Evolutionary conservation across 2,797 vertebrate genomes (phyloP), one percentile per base, ranked within the genome.

Genomic region (Phrynocephalus guinanensis): DNA sequence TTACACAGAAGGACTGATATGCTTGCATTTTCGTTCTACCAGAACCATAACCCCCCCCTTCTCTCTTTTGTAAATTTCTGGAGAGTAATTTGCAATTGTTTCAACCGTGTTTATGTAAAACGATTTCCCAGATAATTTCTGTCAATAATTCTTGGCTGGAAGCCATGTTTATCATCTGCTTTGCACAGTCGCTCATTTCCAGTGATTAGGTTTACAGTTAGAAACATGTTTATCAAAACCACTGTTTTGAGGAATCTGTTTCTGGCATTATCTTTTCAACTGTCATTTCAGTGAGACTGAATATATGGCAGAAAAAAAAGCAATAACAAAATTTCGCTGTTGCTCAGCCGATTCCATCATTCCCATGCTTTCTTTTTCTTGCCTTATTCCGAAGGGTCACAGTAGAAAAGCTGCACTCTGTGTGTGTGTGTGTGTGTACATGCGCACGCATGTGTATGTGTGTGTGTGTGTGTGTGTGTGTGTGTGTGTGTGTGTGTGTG

Each of bases 71-170:
- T 48, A 79, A 1, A 2, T 24, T 90, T 86, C 71, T 30, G 28
- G 20, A 66, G 16, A 66, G 2, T 30, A 80, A 84, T 83, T 88
- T 85, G 66, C 1, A 33, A 1, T 68, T 77, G 67, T 80, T 48
- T 67, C 68, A n/a, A 1, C 38, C 50, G 22, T 79, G 66, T 85
- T 82, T n/a, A 15, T 78, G 60, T 28, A 82, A 82, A 90, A 84
- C 0, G 28, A 8, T 71, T 85, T 92, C 90, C 50, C 48, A 78
- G 85, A 66, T 72, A 24, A 30, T 38, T 52, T 84, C 5, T 85
- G 28, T 48, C 86, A 44, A 3, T 89, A 75, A 44, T 81, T 81
- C 52, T 88, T 79, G 28, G 48, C n/a, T 1, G 76, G 1, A 44
- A 70, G 13, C 5, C 78, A 2, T 86, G 6, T 89, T 60, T 71